Conservation (phyloP, 1,140 invertebrate genomes). For the Drosophila pseudoananassae region DNA sequence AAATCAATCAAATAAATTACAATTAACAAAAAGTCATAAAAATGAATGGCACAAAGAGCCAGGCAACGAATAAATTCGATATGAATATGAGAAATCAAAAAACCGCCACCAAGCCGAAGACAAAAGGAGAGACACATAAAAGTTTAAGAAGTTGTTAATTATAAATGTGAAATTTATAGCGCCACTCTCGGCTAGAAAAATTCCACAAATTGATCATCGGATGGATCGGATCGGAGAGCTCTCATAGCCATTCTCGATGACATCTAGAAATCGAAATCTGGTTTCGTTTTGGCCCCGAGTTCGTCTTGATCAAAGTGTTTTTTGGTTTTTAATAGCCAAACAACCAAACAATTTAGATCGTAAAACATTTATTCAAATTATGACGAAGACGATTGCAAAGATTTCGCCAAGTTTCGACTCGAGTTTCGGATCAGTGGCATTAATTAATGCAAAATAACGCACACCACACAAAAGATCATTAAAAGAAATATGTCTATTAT, state of each 20-base stretch:
- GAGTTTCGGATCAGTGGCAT: slow-evolving; percentile 48
- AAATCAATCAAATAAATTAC: slow-evolving; percentile 83
- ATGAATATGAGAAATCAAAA: slow-evolving; percentile 36
- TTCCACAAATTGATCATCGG: slow-evolving; percentile 69
- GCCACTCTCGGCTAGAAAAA: slow-evolving; percentile 48
- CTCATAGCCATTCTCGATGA: slow-evolving; percentile 22
- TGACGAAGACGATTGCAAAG: slow-evolving; percentile 60
- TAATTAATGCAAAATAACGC: slow-evolving; percentile 50
- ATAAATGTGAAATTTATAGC: slow-evolving; percentile 75
- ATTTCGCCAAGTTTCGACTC: slow-evolving; percentile 47
- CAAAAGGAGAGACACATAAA: slow-evolving; percentile 30
- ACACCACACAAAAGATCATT: slow-evolving; percentile 36
- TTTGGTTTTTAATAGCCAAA: slow-evolving; percentile 38
- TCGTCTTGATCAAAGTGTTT: slow-evolving; percentile 58
- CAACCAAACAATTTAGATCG: slow-evolving; percentile 52
- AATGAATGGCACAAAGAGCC: slow-evolving; percentile 52
- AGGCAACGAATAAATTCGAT: slow-evolving; percentile 23
- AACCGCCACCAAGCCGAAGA: slow-evolving; percentile 18
- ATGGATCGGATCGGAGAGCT: slow-evolving; percentile 6
- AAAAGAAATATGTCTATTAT: slow-evolving; percentile 36
- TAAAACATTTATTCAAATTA: slow-evolving; percentile 67
- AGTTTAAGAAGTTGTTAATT: slow-evolving; percentile 56
- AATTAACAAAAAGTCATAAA: slow-evolving; percentile 78
- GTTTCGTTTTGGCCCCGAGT: slow-evolving; percentile 59
- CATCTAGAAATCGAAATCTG: slow-evolving; percentile 54